Base-by-base conservation (phyloP, 2,113 vertebrate genomes). In the Pachyramphus minor region DNA sequence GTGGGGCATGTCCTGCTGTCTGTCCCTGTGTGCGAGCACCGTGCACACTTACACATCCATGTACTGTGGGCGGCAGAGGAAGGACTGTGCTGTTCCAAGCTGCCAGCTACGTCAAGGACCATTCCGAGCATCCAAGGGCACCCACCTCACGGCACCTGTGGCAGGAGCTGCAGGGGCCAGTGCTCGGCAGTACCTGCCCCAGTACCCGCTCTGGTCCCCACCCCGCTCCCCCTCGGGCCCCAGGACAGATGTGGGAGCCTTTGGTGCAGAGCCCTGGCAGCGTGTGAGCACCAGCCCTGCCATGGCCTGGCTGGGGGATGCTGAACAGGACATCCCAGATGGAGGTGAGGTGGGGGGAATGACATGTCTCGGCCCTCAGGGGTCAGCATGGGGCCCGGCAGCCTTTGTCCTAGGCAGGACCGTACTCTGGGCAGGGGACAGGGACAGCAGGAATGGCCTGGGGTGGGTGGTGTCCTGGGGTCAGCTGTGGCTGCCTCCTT, bases 81-180 rank as follows among this genome's bases (percentile, higher is more conserved):
- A 71, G 80, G 94, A 90, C 33, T 28, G 18, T 67, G 73, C 84
- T 12, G 72, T 81, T 91, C 84, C 55, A 2, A 33, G 49, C 11
- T 0, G 6, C 37, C 19, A 58, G 53, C 68, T 69, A 6, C 94
- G 72, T 97, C 96, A 95, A 93, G 91, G 80, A 92, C 89, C 91
- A 50, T 81, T 67, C 39, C 0, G 76, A 95, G 93, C 95, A 19
- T 24, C 93, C 95, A 97, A 97, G 96, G 96, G 91, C 96, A 28
- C 23, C 59, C 75, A 77, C 56, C 41, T 72, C 79, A 49, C 78
- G 21, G 71, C 77, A 75, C 45, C 77, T 28, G 39, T 19, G 8
- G 45, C 45, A 22, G 66, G 23, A 71, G 84, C 73, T 35, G 24
- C 4, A 13, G 73, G n/a, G 1, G 1, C 12, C 25, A 3, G 12